Percentiles rank a stretch among this genome's conserved stretches.
These are phyloP conservation scores for Drosophila paracracens DNA, from an alignment of 2,888 invertebrate species.

Conservation along the genomic window DNA sequence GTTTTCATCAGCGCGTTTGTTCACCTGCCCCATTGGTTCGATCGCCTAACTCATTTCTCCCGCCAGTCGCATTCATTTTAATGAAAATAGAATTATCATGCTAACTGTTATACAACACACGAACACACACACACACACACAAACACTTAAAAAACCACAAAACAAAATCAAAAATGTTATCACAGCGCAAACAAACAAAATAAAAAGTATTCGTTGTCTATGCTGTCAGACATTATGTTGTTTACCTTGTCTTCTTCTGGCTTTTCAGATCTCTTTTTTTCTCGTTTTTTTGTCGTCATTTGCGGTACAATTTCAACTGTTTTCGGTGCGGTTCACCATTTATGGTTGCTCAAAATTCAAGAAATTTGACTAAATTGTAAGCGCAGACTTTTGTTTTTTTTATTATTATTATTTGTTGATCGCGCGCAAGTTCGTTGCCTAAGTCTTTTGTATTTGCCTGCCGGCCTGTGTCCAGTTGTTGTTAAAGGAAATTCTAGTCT, in stretches of 20 bases:
- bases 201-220: conserved; percentile 15
- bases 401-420: neutral
- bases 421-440: conserved; percentile 68
- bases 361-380: conserved; percentile 73
- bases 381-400: conserved; percentile 14
- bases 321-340: conserved; percentile 54
- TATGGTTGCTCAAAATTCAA: conserved; percentile 61
- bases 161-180: conserved; percentile 6
- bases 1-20: conserved; percentile 60
- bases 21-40: conserved; percentile 62
- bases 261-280: conserved; percentile 28
- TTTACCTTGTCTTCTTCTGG: conserved; percentile 59
- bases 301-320: conserved; percentile 57
- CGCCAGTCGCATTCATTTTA: conserved; percentile 47
- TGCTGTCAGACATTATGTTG: conserved; percentile 46
- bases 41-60: conserved; percentile 31
- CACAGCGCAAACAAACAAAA: conserved; percentile 15
- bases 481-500: conserved; percentile 72
- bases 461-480: conserved; percentile 34
- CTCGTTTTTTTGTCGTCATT: conserved; percentile 46
- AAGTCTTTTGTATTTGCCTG: conserved; percentile 67
- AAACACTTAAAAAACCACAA: neutral
- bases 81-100: conserved; percentile 71
- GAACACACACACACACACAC: neutral
- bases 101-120: conserved; percentile 52